Conservation (phyloP, 1,140 invertebrate species). For the Ptiloglossa arizonensis region DNA sequence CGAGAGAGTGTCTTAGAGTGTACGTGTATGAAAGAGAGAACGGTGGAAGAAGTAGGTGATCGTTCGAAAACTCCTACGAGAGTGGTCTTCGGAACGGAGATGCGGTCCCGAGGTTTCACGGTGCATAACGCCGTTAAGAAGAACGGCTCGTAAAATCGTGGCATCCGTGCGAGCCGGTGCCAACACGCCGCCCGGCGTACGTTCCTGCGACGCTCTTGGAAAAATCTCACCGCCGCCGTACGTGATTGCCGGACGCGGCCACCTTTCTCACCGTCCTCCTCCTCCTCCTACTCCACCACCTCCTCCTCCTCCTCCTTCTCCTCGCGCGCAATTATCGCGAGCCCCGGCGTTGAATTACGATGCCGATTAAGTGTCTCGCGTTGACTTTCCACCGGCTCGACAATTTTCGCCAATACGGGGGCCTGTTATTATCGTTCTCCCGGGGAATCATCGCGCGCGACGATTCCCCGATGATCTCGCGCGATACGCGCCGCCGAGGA, state of each 20-base stretch:
- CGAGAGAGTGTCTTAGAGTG: too few species aligned
- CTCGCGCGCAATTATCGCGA: conserved; percentile 23
- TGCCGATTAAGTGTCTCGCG: background rate
- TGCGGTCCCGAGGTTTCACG: conserved; percentile 11
- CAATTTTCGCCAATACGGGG: conserved; percentile 15
- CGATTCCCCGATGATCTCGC: conserved; percentile 3
- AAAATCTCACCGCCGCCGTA: conserved; percentile 27
- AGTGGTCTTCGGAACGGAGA: conserved; percentile 40
- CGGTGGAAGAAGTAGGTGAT: conserved; percentile 54
- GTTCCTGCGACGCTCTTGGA: conserved; percentile 5
- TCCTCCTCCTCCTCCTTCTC: too few species aligned
- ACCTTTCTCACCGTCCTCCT: conserved; percentile 13
- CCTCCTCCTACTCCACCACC: too few species aligned
- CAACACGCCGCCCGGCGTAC: too few species aligned
- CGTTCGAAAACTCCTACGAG: conserved; percentile 54
- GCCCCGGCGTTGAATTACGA: conserved; percentile 20
- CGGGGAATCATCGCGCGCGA: background rate
- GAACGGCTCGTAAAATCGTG: conserved; percentile 53
- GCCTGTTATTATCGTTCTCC: background rate
- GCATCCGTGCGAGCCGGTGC: conserved; percentile 6
- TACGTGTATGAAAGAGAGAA: background rate
- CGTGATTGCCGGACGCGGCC: conserved; percentile 14
- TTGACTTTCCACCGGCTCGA: conserved; percentile 10
- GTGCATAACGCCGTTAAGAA: conserved; percentile 54
- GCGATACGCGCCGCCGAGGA: background rate